Evolutionary conservation across 53 echinoderm and acorn worm species (phyloP), one percentile per base, ranked within the genome.

Genomic region (Paracentrotus lividus): DNA sequence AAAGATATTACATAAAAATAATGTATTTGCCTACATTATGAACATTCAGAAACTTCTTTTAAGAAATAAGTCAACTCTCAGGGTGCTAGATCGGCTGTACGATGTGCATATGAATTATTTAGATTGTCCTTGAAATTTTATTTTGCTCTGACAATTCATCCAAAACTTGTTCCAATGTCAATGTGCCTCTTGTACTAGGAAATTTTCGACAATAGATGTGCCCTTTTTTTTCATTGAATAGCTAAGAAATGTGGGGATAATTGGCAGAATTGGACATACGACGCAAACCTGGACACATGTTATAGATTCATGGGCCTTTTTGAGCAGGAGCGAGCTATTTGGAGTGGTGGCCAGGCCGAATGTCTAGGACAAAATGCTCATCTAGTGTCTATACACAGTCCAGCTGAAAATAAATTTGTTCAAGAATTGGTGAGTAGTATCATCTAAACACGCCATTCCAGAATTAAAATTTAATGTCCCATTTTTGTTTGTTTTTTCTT

Each of bases 381-480:
- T 27, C 64, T 95, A 44, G 90, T 95, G 13, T 93, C 95, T 29
- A 84, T 95, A 6, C 95, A 95, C 85, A 93, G 90, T 65, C 58
- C 84, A 15, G 66, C 12, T 31, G 95, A 95, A 31, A 95, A 95
- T 53, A 89, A 90, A 32, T 93, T 95, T 15, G 84, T 95, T 8
- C 60, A 78, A 44, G 88, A 89, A 36, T 20, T 93, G 89, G 95
- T 95, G 68, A 88, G 88, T 1, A n/a, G n/a, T n/a, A n/a, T n/a
- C n/a, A n/a, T n/a, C n/a, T n/a, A n/a, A n/a, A n/a, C n/a, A n/a
- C n/a, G n/a, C n/a, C n/a, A n/a, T n/a, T n/a, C n/a, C n/a, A n/a
- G n/a, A n/a, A n/a, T n/a, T n/a, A n/a, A n/a, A n/a, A n/a, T n/a
- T n/a, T n/a, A n/a, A n/a, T n/a, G n/a, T n/a, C n/a, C n/a, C n/a